Conservation (phyloP, 35 echinoderm and acorn worm genomes). For the Holothuria glaberrima region DNA sequence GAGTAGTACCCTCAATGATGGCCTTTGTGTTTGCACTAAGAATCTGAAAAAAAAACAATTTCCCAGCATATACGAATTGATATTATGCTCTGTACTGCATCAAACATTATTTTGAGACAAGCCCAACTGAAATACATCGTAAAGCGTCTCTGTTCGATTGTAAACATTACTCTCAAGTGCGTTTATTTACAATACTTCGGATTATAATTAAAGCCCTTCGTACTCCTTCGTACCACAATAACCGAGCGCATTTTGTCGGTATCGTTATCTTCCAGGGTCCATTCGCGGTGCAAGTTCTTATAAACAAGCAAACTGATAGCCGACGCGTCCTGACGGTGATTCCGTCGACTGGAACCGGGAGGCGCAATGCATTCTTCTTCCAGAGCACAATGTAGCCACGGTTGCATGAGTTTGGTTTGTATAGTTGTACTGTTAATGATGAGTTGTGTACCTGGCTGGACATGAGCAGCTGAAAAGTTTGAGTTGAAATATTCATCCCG, state of each 20-base stretch:
- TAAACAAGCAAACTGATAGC: slow-evolving; percentile 67
- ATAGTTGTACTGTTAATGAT: slow-evolving; percentile 73
- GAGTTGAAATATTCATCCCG: slow-evolving; percentile 43
- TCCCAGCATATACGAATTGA: too few species aligned
- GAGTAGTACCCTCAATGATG: too few species aligned
- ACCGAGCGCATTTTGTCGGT: slow-evolving; percentile 27
- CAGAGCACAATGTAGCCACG: slow-evolving; percentile 60
- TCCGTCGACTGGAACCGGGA: slow-evolving; percentile 26
- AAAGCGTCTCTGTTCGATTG: too few species aligned
- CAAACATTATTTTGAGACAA: too few species aligned
- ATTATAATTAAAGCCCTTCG: neutral
- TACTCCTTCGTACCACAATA: neutral
- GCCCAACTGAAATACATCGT: too few species aligned
- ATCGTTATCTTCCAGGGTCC: slow-evolving; percentile 67
- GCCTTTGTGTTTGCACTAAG: too few species aligned
- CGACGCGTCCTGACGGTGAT: slow-evolving; percentile 76
- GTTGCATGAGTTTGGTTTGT: slow-evolving; percentile 66
- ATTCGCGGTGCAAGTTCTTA: slow-evolving; percentile 69
- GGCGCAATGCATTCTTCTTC: slow-evolving; percentile 62
- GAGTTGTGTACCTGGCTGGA: slow-evolving; percentile 64
- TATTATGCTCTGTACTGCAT: too few species aligned
- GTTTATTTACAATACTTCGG: neutral
- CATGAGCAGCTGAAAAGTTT: slow-evolving; percentile 59
- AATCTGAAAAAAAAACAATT: too few species aligned
- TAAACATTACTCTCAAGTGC: too few species aligned